Evolutionary conservation across 1,140 invertebrate genomes (phyloP).

Genomic region (Armadillidium nasatum): DNA sequence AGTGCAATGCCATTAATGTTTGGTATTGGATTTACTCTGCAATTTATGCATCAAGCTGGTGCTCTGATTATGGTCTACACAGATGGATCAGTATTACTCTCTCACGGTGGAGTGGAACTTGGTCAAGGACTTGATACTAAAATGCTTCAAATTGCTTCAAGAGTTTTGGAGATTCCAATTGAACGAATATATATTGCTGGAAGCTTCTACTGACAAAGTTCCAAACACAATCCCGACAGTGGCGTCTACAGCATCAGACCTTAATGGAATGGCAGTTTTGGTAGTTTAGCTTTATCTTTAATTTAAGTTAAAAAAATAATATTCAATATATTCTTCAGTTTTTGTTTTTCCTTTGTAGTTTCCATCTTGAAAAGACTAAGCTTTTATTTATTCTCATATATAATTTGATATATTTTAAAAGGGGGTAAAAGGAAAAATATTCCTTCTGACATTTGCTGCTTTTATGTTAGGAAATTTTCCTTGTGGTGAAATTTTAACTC

Average conservation of each 20-base stretch:
- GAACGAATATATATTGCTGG: constrained; percentile 78
- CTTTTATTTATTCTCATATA: no score
- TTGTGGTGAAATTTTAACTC: no score
- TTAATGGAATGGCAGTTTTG: constrained; percentile 90
- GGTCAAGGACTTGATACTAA: constrained; percentile 94
- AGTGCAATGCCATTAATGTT: constrained; percentile 80
- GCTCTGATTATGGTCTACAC: constrained; percentile 82
- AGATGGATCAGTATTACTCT: constrained; percentile 85
- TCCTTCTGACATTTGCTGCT: no score
- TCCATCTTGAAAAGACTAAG: no score
- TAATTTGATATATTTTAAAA: no score
- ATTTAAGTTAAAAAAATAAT: no score
- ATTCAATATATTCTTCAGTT: no score
- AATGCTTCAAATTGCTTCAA: constrained; percentile 70
- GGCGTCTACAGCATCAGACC: constrained; percentile 82
- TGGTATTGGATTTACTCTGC: constrained; percentile 75
- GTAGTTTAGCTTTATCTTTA: no score
- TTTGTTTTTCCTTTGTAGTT: no score
- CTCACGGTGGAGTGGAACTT: constrained; percentile 92
- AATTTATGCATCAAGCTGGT: constrained; percentile 80
- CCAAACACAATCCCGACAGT: constrained; percentile 90
- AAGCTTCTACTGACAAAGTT: constrained; percentile 87
- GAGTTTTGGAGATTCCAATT: constrained; percentile 65
- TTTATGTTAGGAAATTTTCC: no score
- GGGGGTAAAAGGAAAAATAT: no score